A percentile compares a stretch with the other conserved stretches of the same genome.
phyloP scores from a whole-genome alignment of 1,140 invertebrate genomes.

The Halictus rubicundus region DNA sequence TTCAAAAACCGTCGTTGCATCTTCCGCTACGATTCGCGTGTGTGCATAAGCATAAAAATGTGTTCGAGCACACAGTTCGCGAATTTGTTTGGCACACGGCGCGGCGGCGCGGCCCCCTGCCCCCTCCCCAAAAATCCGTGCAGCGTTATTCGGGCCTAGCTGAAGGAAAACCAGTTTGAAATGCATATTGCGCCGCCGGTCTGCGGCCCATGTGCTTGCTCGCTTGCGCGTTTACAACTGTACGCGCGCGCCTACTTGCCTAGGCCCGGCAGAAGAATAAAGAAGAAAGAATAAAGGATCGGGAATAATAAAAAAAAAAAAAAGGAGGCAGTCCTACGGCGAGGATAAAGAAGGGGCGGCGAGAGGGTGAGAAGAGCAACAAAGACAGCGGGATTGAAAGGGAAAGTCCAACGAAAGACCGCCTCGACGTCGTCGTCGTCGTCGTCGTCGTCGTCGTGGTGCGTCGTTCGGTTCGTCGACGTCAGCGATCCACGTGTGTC shows the following conservation, averaged over 20 bases:
- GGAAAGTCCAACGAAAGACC: conserved; percentile 44
- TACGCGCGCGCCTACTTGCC: neutral
- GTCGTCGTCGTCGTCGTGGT: too few species aligned
- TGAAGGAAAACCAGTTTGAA: conserved; percentile 38
- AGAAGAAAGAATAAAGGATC: conserved; percentile 40
- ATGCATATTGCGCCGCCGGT: conserved; percentile 27
- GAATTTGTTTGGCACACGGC: too few species aligned
- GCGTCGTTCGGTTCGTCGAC: neutral
- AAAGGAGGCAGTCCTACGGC: conserved; percentile 3
- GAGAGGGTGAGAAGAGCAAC: conserved; percentile 8
- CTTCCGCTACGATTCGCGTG: too few species aligned
- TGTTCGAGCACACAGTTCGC: neutral
- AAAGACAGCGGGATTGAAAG: conserved; percentile 18
- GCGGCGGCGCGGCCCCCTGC: too few species aligned
- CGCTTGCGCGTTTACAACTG: too few species aligned
- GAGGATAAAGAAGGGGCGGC: conserved; percentile 12
- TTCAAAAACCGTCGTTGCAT: too few species aligned
- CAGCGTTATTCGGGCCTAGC: neutral
- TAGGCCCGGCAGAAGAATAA: conserved; percentile 29
- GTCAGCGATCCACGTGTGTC: conserved; percentile 46
- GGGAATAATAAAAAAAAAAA: conserved; percentile 21
- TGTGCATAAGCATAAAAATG: neutral
- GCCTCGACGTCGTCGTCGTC: neutral
- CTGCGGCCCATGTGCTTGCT: neutral
- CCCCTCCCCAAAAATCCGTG: neutral